phyloP scores from a whole-genome alignment of 92 coral and sea anemone genomes.

The Zoanthus solanderi region DNA sequence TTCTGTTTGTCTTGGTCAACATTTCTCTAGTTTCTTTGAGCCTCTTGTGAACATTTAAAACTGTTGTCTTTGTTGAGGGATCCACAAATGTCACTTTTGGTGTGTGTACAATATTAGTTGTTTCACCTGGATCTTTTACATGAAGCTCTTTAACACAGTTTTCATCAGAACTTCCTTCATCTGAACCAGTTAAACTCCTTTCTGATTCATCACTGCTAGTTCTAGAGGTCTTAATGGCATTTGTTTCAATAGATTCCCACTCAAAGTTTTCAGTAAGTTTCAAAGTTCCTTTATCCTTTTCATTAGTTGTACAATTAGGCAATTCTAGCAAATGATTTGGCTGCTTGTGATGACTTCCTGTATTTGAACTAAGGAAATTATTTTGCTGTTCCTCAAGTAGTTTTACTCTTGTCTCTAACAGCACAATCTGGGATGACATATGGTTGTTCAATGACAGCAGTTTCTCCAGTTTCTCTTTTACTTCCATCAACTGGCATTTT shows the following conservation, averaged over 20 bases:
- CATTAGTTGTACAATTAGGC: background rate
- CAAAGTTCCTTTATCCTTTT: background rate
- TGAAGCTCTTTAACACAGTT: background rate
- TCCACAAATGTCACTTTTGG: conserved; percentile 71
- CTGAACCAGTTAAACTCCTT: conserved; percentile 36
- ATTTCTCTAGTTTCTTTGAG: conserved; percentile 80
- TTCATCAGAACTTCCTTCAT: conserved; percentile 6
- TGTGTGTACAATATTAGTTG: conserved; percentile 46
- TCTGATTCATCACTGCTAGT: conserved; percentile 48
- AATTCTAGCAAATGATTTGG: background rate
- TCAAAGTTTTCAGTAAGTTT: background rate
- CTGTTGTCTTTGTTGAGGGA: conserved; percentile 78
- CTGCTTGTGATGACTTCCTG: background rate
- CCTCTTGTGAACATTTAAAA: conserved; percentile 82
- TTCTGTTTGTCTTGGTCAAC: conserved; percentile 72
- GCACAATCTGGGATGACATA: conserved; percentile 87
- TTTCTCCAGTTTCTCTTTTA: conserved; percentile 71
- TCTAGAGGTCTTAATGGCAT: background rate
- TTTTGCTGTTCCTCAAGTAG: conserved; percentile 77
- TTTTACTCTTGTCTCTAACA: conserved; percentile 86
- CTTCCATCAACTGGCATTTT: conserved; percentile 51
- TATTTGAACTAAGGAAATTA: conserved; percentile 36
- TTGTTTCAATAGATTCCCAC: background rate
- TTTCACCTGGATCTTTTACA: conserved; percentile 6
- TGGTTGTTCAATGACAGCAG: conserved; percentile 78